These are phyloP conservation scores for Sorex fumeus DNA, from an alignment of 2,113 vertebrate species.

Conservation along the genomic window DNA sequence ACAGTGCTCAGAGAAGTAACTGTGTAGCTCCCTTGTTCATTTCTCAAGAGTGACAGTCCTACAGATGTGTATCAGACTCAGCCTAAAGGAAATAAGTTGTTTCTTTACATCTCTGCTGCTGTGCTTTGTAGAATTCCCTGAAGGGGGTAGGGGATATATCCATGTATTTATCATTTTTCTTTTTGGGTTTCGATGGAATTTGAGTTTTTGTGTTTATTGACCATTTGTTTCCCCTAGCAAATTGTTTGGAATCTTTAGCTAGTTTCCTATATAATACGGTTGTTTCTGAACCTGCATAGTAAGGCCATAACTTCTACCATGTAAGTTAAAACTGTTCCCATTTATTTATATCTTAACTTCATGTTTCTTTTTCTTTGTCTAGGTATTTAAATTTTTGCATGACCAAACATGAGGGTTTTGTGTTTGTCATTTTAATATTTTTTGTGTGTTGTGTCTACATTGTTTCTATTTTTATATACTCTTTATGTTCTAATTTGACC, in stretches of 20 bases:
- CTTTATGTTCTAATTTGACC: background rate
- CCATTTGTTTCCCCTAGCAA: constrained; percentile 9
- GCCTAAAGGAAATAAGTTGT: background rate
- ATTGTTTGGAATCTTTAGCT: background rate
- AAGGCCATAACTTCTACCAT: background rate
- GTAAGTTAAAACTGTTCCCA: background rate
- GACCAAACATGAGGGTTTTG: constrained; percentile 14
- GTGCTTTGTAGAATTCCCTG: background rate
- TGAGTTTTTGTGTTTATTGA: constrained; percentile 30
- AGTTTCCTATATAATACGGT: background rate
- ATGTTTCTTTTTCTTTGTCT: background rate
- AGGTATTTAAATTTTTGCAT: constrained; percentile 31
- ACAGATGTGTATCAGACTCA: background rate
- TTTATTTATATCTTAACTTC: constrained; percentile 61
- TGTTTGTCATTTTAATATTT: background rate
- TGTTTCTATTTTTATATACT: background rate
- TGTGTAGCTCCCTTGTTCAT: constrained; percentile 34
- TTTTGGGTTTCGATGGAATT: constrained; percentile 4
- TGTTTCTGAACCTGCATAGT: background rate
- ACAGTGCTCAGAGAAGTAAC: background rate
- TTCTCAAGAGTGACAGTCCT: constrained; percentile 33
- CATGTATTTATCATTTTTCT: constrained; percentile 26
- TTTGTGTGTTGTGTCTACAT: too few species aligned
- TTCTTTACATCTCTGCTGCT: background rate
- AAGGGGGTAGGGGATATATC: background rate